A percentile compares a stretch with the other conserved stretches of the same genome.
These are phyloP conservation scores for Centroberyx gerrardi DNA, from an alignment of 2,797 vertebrate genomes.

Conservation along the genomic window DNA sequence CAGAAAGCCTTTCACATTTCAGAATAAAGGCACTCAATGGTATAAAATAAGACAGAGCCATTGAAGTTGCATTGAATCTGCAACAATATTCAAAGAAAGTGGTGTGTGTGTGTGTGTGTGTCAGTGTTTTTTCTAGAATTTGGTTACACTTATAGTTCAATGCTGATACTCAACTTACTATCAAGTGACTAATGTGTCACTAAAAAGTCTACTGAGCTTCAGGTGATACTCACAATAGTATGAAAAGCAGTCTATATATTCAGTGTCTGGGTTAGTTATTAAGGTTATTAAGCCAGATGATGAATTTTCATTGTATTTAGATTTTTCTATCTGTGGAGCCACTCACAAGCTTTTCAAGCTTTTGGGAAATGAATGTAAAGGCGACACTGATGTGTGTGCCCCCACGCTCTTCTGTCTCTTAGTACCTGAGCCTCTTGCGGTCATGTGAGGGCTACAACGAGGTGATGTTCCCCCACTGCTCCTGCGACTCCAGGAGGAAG, in stretches of 20 bases:
- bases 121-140: not conserved
- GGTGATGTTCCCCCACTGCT: conserved; percentile 96
- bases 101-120: not conserved
- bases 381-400: not conserved
- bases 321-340: no score
- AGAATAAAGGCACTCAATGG: conserved; percentile 16
- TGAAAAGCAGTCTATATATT: no score
- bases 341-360: no score
- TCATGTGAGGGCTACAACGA: conserved; percentile 97
- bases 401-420: not conserved
- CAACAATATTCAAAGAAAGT: conserved; percentile 23
- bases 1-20: conserved; percentile 30
- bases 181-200: no score
- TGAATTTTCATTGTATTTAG: no score
- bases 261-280: no score
- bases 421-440: conserved; percentile 95
- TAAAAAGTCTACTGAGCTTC: no score
- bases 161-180: no score
- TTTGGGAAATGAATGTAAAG: not conserved
- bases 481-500: conserved; percentile 96
- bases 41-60: conserved; percentile 23
- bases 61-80: conserved; percentile 6
- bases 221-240: no score
- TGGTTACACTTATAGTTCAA: no score
- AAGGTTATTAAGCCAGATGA: no score